Evolutionary conservation across 64 coral and sea anemone genomes (phyloP).

Genomic region (Exaiptasia diaphana): DNA sequence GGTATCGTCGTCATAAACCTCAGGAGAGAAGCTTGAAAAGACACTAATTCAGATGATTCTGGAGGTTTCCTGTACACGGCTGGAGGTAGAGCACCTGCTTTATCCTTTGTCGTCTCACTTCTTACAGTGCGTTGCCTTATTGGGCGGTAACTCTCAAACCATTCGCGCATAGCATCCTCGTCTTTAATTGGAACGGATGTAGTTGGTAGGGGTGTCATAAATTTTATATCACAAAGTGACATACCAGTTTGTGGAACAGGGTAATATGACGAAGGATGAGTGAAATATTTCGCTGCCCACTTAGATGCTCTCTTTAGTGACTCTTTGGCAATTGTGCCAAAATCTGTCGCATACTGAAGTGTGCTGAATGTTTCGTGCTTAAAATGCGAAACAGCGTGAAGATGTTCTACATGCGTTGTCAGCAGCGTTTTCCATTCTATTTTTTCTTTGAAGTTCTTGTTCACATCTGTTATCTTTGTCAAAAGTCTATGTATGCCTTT

Average conservation of each 20-base stretch:
- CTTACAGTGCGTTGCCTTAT: conserved; percentile 16
- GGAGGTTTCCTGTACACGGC: conserved; percentile 43
- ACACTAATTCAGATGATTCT: conserved; percentile 10
- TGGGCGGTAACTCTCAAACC: conserved; percentile 13
- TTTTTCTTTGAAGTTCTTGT: conserved; percentile 3
- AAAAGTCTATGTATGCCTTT: conserved; percentile 1
- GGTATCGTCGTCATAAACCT: neutral
- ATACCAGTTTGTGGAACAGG: conserved; percentile 33
- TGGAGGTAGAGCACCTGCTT: conserved; percentile 36
- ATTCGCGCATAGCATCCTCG: conserved; percentile 26
- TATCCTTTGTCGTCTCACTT: conserved; percentile 50
- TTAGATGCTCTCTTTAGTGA: conserved; percentile 30
- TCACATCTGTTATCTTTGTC: conserved; percentile 9
- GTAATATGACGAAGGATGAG: conserved; percentile 30
- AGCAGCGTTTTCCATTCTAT: conserved; percentile 26
- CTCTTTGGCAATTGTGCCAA: conserved; percentile 24
- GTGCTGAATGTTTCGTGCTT: conserved; percentile 57
- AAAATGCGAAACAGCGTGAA: conserved; percentile 36
- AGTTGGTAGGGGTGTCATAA: conserved; percentile 6
- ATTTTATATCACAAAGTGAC: neutral
- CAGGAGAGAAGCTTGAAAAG: conserved; percentile 46
- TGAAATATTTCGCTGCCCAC: conserved; percentile 57
- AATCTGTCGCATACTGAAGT: conserved; percentile 59
- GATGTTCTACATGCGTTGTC: conserved; percentile 28
- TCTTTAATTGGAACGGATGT: neutral